Percentiles rank a stretch among this genome's conserved stretches.
Evolutionary conservation across 2,797 vertebrate genomes (phyloP).

Genomic region (Enteromius mattozi): DNA sequence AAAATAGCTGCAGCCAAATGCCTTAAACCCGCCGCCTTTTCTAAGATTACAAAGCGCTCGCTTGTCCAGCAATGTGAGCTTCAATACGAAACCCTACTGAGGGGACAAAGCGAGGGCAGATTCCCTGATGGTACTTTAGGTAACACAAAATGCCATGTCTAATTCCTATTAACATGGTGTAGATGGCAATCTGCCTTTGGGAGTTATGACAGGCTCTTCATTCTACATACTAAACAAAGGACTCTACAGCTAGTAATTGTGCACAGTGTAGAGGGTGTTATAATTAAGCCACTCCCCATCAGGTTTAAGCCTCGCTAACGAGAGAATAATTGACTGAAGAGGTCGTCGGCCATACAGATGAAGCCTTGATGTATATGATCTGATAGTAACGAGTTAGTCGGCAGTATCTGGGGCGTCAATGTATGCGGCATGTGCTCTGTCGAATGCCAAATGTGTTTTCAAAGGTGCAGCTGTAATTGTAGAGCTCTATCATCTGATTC

Average conservation of each 20-base stretch:
- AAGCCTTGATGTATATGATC: conserved; percentile 17
- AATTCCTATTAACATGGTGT: conserved; percentile 43
- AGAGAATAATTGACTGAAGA: conserved; percentile 34
- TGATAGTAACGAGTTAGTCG: conserved; percentile 24
- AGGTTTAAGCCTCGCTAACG: conserved; percentile 7
- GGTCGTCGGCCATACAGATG: conserved; percentile 7
- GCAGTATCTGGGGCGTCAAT: conserved; percentile 35
- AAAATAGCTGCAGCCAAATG: conserved; percentile 63
- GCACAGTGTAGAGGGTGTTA: not conserved
- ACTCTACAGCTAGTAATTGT: not conserved
- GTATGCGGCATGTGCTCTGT: conserved; percentile 42
- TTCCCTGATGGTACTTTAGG: conserved; percentile 26
- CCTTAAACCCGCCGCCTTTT: conserved; percentile 57
- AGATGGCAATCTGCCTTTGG: conserved; percentile 8
- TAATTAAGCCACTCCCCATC: conserved; percentile 30
- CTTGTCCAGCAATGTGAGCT: conserved; percentile 41
- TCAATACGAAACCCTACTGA: conserved; percentile 20
- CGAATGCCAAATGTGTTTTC: conserved; percentile 46
- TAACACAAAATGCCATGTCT: conserved; percentile 29
- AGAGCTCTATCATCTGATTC: conserved; percentile 36
- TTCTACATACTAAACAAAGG: conserved; percentile 30
- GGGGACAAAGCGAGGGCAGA: conserved; percentile 20
- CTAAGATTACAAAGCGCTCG: conserved; percentile 57
- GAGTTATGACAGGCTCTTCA: not conserved
- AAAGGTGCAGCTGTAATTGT: conserved; percentile 39